Percentiles rank a stretch among this genome's conserved stretches.
These are phyloP conservation scores for Napeogenes sylphis DNA, from an alignment of 2,888 invertebrate species.

Conservation along the genomic window DNA sequence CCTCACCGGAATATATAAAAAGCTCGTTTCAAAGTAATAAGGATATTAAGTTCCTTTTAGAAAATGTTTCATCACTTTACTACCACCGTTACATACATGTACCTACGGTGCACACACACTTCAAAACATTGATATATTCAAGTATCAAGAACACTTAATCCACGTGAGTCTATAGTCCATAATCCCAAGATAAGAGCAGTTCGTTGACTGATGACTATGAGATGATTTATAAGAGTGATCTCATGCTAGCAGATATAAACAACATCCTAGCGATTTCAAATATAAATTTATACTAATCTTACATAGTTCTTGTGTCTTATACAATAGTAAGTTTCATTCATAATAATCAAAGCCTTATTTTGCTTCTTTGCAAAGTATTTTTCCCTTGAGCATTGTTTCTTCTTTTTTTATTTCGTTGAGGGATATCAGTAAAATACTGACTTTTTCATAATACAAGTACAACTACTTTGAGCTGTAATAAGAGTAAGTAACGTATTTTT, in stretches of 20 bases:
- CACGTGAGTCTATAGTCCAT: constrained; percentile 16
- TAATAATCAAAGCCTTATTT: no score
- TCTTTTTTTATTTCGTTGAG: no score
- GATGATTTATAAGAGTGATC: constrained; percentile 18
- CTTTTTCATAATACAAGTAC: no score
- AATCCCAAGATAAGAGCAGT: constrained; percentile 25
- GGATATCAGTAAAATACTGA: no score
- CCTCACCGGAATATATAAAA: no score
- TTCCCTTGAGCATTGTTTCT: no score
- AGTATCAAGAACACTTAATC: constrained; percentile 3
- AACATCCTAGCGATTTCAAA: constrained; percentile 11
- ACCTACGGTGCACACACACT: not conserved
- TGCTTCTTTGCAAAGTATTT: no score
- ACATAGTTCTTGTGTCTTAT: no score
- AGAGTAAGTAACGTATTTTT: no score
- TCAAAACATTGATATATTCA: not conserved
- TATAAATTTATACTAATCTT: not conserved
- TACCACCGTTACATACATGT: not conserved
- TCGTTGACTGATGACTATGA: constrained; percentile 36
- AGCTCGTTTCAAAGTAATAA: no score
- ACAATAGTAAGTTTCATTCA: no score
- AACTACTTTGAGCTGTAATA: no score
- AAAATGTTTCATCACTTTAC: not conserved
- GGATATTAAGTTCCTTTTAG: not conserved
- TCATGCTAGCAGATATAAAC: constrained; percentile 13